Conservation (phyloP, 1,140 invertebrate species). For the Meteorus sp. region DNA sequence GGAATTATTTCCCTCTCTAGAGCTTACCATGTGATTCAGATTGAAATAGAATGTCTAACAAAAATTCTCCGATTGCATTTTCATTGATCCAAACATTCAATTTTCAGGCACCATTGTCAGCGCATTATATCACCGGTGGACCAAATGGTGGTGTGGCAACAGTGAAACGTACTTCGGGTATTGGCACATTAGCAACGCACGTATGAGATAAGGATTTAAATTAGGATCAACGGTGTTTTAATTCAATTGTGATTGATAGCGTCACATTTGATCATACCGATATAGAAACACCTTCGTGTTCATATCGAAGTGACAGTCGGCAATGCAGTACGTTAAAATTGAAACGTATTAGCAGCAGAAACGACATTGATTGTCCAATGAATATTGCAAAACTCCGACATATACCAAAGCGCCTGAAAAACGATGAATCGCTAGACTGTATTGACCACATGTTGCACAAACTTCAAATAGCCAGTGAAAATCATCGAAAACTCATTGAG, state of each 20-base stretch:
- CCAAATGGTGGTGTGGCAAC: conserved; percentile 59
- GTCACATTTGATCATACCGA: conserved; percentile 2
- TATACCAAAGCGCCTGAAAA: conserved; percentile 23
- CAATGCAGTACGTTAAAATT: background rate
- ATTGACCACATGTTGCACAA: conserved; percentile 45
- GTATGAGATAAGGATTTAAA: conserved; percentile 61
- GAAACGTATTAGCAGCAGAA: background rate
- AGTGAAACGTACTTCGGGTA: conserved; percentile 55
- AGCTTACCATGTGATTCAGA: too few species aligned
- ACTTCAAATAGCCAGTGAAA: conserved; percentile 42
- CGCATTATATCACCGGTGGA: conserved; percentile 59
- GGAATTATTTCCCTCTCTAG: too few species aligned
- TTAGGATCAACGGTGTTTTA: conserved; percentile 46
- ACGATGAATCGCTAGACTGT: conserved; percentile 40
- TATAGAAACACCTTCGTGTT: background rate
- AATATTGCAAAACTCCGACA: background rate
- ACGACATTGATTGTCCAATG: background rate
- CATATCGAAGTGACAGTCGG: background rate
- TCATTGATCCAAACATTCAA: background rate
- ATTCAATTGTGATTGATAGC: conserved; percentile 12
- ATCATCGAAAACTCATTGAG: conserved; percentile 45
- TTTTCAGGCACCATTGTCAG: conserved; percentile 54
- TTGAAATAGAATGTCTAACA: background rate
- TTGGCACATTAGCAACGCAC: conserved; percentile 64
- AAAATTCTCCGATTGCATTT: background rate